Percentiles rank a stretch among this genome's conserved stretches.
Conservation (phyloP, 2,888 invertebrate genomes). For the Macrophya alboannulata region DNA sequence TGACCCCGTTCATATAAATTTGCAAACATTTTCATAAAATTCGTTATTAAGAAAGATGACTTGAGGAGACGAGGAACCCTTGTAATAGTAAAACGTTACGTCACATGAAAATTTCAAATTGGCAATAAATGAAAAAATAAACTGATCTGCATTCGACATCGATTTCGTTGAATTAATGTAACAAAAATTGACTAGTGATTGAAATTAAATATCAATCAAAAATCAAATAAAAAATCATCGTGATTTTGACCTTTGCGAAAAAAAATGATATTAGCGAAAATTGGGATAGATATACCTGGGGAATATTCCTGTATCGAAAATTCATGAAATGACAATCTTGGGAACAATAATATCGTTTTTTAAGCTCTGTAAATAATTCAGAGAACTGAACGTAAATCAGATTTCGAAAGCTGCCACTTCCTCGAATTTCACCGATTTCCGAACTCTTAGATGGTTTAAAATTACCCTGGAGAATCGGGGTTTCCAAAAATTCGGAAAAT, state of each 20-base stretch:
- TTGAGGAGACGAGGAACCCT: neutral
- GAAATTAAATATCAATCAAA: too few species aligned
- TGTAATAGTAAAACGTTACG: neutral
- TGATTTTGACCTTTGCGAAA: too few species aligned
- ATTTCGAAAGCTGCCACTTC: neutral
- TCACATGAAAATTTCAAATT: neutral
- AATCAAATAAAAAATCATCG: too few species aligned
- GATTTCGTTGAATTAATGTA: neutral
- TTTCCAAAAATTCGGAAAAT: too few species aligned
- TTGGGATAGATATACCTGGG: neutral
- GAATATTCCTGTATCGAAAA: neutral
- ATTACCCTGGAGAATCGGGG: neutral
- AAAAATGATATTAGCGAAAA: too few species aligned
- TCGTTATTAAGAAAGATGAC: neutral
- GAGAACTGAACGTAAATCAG: neutral
- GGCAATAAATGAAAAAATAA: neutral
- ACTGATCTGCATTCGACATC: too few species aligned
- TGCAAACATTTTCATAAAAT: constrained; percentile 1
- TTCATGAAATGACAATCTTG: neutral
- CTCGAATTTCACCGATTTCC: neutral
- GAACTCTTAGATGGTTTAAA: neutral
- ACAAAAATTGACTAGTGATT: too few species aligned
- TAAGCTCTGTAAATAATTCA: neutral
- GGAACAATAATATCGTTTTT: neutral
- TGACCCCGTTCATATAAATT: constrained; percentile 21